phyloP scores from a whole-genome alignment of 2,797 vertebrate species.

The Cyprinodon diabolis region DNA sequence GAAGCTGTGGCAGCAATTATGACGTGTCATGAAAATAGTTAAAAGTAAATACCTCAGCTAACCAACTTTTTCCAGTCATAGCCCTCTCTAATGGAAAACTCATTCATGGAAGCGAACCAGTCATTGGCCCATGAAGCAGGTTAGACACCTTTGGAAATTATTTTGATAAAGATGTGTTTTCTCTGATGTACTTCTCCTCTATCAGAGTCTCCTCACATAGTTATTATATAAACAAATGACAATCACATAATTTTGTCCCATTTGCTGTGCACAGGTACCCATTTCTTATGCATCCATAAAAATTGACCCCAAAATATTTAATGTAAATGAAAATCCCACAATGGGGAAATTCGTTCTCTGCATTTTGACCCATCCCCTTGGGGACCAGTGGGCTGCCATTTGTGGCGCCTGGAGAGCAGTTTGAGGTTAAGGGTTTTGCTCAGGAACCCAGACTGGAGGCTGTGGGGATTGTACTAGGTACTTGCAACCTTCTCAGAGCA shows the following conservation, averaged over 20 bases:
- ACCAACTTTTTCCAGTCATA: background rate
- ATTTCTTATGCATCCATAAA: background rate
- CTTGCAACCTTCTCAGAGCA: too few relatives aligned
- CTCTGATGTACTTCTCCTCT: background rate
- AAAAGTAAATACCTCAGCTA: background rate
- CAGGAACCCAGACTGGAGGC: too few relatives aligned
- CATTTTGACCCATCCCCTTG: too few relatives aligned
- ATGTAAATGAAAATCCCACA: background rate
- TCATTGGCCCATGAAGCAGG: background rate
- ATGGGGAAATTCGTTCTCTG: too few relatives aligned
- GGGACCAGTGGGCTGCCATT: too few relatives aligned
- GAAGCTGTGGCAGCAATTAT: background rate
- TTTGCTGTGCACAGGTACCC: background rate
- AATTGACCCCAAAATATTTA: background rate
- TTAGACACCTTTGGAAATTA: background rate
- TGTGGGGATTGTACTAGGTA: too few relatives aligned
- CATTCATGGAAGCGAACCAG: background rate
- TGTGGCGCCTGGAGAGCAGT: too few relatives aligned
- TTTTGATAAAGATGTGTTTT: background rate
- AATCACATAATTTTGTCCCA: background rate
- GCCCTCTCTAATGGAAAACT: background rate
- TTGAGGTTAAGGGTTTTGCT: too few relatives aligned
- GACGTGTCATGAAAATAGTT: background rate
- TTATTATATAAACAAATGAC: background rate
- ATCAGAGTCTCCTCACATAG: background rate